A percentile compares a stretch with the other conserved stretches of the same genome.
phyloP scores from a whole-genome alignment of 2,888 invertebrate species.

The Mythimna pallens region DNA sequence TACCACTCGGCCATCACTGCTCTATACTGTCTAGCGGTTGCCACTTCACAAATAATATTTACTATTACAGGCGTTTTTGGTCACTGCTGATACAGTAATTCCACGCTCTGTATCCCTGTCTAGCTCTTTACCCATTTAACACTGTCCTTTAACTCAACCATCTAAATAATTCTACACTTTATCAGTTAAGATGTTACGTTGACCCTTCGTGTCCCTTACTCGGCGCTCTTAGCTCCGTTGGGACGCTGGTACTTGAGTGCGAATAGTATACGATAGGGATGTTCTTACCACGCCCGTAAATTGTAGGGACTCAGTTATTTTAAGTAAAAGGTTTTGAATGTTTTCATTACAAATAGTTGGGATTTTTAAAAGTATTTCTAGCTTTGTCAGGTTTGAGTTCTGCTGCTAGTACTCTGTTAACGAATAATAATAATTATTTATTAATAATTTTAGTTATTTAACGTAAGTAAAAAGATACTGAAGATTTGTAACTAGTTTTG shows the following conservation, averaged over 20 bases:
- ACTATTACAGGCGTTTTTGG: neutral
- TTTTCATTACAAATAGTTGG: conserved; percentile 32
- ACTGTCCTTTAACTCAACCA: conserved; percentile 26
- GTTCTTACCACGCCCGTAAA: conserved; percentile 19
- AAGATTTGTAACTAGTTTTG: too few species aligned
- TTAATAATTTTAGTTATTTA: too few species aligned
- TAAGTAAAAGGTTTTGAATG: conserved; percentile 39
- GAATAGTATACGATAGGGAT: conserved; percentile 21
- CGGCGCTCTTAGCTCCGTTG: conserved; percentile 26
- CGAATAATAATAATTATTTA: too few species aligned
- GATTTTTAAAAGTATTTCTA: neutral
- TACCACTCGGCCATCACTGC: too few species aligned
- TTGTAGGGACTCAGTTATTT: conserved; percentile 36
- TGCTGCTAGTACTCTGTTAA: too few species aligned
- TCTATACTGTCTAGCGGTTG: too few species aligned
- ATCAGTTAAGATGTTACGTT: conserved; percentile 58
- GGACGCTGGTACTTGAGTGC: conserved; percentile 35
- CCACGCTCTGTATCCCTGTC: neutral
- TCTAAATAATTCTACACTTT: conserved; percentile 62
- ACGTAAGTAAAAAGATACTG: too few species aligned
- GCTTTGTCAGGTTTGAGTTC: neutral
- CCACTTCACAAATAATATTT: too few species aligned
- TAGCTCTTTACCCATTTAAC: conserved; percentile 40
- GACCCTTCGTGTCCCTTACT: conserved; percentile 52
- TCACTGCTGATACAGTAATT: neutral